Evolutionary conservation across 2,888 invertebrate genomes (phyloP).

Genomic region (Pseudococcus jackbeardsleyi): DNA sequence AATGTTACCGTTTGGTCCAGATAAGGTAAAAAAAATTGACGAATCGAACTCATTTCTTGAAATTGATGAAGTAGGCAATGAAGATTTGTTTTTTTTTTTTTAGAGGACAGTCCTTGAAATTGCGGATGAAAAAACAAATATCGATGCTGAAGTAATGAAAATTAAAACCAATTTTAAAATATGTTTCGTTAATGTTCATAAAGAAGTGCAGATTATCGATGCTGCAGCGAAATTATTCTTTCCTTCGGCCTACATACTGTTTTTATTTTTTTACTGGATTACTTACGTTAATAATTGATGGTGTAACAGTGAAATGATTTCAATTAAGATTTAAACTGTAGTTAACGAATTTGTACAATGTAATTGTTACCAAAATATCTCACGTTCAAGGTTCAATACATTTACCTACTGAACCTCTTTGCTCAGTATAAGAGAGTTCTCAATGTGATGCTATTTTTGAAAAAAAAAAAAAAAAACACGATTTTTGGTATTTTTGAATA

Average conservation of each 20-base stretch:
- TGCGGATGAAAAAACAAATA: slow-evolving; percentile 39
- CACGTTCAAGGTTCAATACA: too few relatives aligned
- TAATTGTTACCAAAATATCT: too few relatives aligned
- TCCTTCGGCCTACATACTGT: slow-evolving; percentile 54
- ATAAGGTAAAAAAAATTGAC: not conserved
- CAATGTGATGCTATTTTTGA: too few relatives aligned
- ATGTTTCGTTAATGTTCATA: slow-evolving; percentile 57
- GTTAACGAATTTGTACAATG: too few relatives aligned
- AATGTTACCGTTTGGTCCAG: slow-evolving; percentile 28
- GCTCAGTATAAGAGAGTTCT: too few relatives aligned
- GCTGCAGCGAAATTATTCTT: slow-evolving; percentile 55
- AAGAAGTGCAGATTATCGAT: slow-evolving; percentile 58
- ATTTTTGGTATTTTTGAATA: too few relatives aligned
- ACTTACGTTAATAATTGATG: not conserved
- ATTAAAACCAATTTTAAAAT: slow-evolving; percentile 60
- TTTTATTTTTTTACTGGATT: slow-evolving; percentile 58
- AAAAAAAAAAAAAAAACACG: too few relatives aligned
- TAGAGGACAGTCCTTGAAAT: slow-evolving; percentile 21
- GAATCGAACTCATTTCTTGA: not conserved
- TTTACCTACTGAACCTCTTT: too few relatives aligned
- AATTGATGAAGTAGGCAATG: not conserved
- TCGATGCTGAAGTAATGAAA: slow-evolving; percentile 60
- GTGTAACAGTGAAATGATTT: not conserved
- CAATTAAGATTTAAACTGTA: not conserved
- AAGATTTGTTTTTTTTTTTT: not conserved